Percentiles rank a stretch among this genome's conserved stretches.
Evolutionary conservation across 2,113 vertebrate species (phyloP).

Genomic region (Triplophysa dalaica): DNA sequence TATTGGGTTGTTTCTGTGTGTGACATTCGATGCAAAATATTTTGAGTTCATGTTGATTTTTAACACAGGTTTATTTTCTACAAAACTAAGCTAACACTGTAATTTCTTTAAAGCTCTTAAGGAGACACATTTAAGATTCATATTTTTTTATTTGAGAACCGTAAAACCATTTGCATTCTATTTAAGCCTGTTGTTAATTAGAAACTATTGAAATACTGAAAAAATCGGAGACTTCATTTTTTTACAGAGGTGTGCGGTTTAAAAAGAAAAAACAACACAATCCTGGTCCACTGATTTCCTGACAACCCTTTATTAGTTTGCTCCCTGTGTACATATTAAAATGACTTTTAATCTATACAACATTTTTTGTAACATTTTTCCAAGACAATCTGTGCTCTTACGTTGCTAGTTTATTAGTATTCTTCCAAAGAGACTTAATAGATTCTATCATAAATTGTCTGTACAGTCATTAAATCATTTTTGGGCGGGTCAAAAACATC

Average conservation of each 20-base stretch:
- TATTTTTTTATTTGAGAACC: no score
- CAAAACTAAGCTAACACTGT: background rate
- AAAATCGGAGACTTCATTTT: background rate
- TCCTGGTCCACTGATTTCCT: constrained; percentile 26
- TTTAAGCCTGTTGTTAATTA: background rate
- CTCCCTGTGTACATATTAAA: constrained; percentile 54
- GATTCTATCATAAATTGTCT: constrained; percentile 44
- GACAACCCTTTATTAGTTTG: constrained; percentile 60
- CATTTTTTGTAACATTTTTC: constrained; percentile 35
- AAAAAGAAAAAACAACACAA: background rate
- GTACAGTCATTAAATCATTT: constrained; percentile 43
- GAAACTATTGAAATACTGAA: background rate
- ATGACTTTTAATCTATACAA: constrained; percentile 51
- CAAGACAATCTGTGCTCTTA: constrained; percentile 40
- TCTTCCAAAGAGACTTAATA: constrained; percentile 37
- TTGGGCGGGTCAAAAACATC: constrained; percentile 15
- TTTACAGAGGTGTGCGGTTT: background rate
- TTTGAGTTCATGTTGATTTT: background rate
- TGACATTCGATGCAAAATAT: background rate
- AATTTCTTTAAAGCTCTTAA: background rate
- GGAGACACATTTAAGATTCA: background rate
- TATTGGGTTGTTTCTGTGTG: background rate
- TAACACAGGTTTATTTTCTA: background rate
- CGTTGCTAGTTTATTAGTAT: constrained; percentile 47
- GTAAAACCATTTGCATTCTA: background rate